These are phyloP conservation scores for Microtus ochrogaster DNA, from an alignment of 2,113 vertebrate species.

Conservation along the genomic window DNA sequence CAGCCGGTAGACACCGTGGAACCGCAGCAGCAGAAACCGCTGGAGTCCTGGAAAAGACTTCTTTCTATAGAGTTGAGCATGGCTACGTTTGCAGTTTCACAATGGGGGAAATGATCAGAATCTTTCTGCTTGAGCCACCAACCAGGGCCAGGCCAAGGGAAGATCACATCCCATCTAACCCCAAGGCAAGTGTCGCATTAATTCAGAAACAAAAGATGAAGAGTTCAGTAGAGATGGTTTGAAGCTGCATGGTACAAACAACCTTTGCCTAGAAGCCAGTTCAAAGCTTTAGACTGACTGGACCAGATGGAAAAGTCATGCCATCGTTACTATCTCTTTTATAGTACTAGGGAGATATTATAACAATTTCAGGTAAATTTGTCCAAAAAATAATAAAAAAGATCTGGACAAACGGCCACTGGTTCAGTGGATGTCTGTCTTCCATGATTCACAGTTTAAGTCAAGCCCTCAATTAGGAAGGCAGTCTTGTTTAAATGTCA, in stretches of 20 bases:
- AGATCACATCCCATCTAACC: slow-evolving; percentile 52
- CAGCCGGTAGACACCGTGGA: slow-evolving; percentile 83
- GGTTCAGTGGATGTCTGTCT: background rate
- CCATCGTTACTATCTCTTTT: background rate
- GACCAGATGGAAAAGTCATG: background rate
- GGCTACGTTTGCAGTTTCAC: slow-evolving; percentile 73
- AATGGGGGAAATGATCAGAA: slow-evolving; percentile 62
- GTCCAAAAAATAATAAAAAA: background rate
- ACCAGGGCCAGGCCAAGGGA: slow-evolving; percentile 45
- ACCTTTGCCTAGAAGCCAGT: background rate
- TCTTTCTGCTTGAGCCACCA: slow-evolving; percentile 67
- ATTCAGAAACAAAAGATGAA: slow-evolving; percentile 46
- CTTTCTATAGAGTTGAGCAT: slow-evolving; percentile 68
- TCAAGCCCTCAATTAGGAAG: background rate
- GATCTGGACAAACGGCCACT: background rate
- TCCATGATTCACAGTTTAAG: background rate
- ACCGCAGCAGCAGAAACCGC: slow-evolving; percentile 83
- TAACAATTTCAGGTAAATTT: slow-evolving; percentile 13
- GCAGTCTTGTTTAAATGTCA: background rate
- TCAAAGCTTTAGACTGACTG: background rate
- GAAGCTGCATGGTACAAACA: background rate
- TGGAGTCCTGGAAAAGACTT: slow-evolving; percentile 76
- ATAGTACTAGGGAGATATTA: background rate
- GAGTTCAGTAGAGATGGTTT: background rate
- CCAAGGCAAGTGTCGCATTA: slow-evolving; percentile 18